Base-by-base conservation (phyloP, 2,888 invertebrate genomes). In the Panopea generosa region DNA sequence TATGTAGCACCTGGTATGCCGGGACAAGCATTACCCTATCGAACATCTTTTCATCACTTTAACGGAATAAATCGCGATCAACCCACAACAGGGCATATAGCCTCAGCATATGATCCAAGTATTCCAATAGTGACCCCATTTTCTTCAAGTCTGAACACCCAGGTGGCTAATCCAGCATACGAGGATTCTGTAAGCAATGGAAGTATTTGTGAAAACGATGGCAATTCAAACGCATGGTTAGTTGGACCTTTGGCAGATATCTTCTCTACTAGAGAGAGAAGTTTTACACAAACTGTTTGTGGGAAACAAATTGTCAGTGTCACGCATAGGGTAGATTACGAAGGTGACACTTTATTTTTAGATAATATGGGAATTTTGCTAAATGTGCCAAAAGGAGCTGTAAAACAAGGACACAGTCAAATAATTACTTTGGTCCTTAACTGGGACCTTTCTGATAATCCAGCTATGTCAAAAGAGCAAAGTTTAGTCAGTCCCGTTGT, bases 291-390 rank as follows among this genome's bases (percentile, higher is more conserved):
- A 49, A 71, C 43, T 11, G 75, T 86, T 0, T 59, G 65, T 22
- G 71, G 67, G 2, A 87, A 87, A 40, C 79, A 76, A 2, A 57
- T 87, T 7, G 86, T 86, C 2, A 82, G 67, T 29, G 57, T 86
- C 7, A 68, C 84, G 2, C 76, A 72, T n/a, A 18, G 59, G n/a
- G 83, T 87, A 0, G 77, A 76, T 16, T 45, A 77, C 43, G 49
- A 45, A 14, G 87, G 87, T 1, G 84, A 77, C 47, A 57, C 68
- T 14, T 68, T 87, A 22, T 56, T 76, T 45, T 71, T 87, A 11
- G 87, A 87, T 56, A 82, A 85, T 33, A 87, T 85, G 84, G 86
- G 86, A 1, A 85, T 87, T 40, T 83, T 80, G 0, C 60, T 87
- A 11, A 65, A 59, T 18, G 72, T 87, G 14, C 87, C 87, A 3